Evolutionary conservation across 2,888 invertebrate species (phyloP).

Genomic region (Chrysotoxum bicinctum): DNA sequence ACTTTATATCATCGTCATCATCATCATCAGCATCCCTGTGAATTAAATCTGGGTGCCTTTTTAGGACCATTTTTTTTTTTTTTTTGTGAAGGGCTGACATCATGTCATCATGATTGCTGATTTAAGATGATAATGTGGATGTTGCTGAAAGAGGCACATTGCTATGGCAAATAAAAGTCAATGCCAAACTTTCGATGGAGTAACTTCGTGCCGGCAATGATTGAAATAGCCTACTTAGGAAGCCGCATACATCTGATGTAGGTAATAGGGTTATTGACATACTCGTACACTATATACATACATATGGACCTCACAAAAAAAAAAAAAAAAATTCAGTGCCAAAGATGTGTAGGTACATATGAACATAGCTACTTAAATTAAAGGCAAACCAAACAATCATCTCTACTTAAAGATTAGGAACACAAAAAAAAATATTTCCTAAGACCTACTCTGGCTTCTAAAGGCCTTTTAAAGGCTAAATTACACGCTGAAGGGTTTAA

Average conservation of each 20-base stretch:
- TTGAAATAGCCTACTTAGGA: conserved; percentile 41
- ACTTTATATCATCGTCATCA: background rate
- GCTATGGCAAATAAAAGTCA: background rate
- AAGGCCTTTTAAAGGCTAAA: conserved; percentile 49
- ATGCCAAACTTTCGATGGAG: conserved; percentile 12
- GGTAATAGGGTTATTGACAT: conserved; percentile 68
- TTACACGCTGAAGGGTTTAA: conserved; percentile 62
- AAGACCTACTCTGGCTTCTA: conserved; percentile 4
- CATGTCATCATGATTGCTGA: background rate
- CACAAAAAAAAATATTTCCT: background rate
- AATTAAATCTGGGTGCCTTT: background rate
- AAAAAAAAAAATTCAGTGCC: conserved; percentile 48
- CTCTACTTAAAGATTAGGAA: conserved; percentile 40
- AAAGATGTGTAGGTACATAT: background rate
- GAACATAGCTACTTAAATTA: conserved; percentile 43
- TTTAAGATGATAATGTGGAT: background rate
- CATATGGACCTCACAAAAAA: background rate
- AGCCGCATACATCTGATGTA: conserved; percentile 19
- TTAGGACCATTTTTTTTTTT: no score
- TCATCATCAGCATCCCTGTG: background rate
- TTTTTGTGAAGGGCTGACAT: background rate
- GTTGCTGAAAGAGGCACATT: background rate
- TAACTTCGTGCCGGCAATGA: conserved; percentile 16
- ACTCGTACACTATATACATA: background rate
- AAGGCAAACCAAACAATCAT: conserved; percentile 6